Evolutionary conservation across 2,113 vertebrate species (phyloP), one percentile per base, ranked within the genome.

Genomic region (Tricholaema leucomelas): DNA sequence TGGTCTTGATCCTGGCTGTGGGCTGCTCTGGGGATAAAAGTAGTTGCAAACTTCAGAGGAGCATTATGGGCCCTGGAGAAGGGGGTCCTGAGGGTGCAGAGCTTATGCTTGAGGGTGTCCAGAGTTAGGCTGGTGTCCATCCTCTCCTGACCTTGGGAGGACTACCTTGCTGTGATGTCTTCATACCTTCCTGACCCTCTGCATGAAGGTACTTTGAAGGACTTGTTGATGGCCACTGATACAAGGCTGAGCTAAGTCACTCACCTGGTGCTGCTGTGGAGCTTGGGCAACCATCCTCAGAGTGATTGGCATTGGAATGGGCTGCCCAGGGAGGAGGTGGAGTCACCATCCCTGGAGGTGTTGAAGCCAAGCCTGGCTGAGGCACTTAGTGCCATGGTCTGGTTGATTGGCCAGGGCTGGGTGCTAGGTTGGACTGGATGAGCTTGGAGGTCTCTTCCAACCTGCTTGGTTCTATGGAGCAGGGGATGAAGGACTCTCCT

Each of bases 191-290:
- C 10, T 38, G 12, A 44, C 2, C 10, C 4, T 0, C 3, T 64
- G 10, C 1, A 0, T 28, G n/a, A 59, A 44, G 42, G 2, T 3
- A 14, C 17, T 28, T 18, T 35, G 19, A 33, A 40, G 36, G 15
- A 28, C 23, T 85, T 60, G 35, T 4, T 56, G 42, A 31, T 59
- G 10, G 21, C 4, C 36, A 46, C 15, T 35, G 38, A 28, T 15
- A 10, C 2, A 44, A 40, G 58, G 21, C 18, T 54, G 2, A 3
- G 11, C 6, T 18, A 4, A 4, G 10, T 5, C 38, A 30, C 3
- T 30, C 12, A 3, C 15, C 50, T 35, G 17, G 11, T 44, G 10
- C 7, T 79, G 60, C 13, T 70, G 63, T 58, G 44, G 59, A n/a
- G 42, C 16, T 73, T 46, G 25, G 28, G 48, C 4, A 64, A 13